Conservation (phyloP, 2,797 vertebrate species). For the Triplophysa bombifrons region DNA sequence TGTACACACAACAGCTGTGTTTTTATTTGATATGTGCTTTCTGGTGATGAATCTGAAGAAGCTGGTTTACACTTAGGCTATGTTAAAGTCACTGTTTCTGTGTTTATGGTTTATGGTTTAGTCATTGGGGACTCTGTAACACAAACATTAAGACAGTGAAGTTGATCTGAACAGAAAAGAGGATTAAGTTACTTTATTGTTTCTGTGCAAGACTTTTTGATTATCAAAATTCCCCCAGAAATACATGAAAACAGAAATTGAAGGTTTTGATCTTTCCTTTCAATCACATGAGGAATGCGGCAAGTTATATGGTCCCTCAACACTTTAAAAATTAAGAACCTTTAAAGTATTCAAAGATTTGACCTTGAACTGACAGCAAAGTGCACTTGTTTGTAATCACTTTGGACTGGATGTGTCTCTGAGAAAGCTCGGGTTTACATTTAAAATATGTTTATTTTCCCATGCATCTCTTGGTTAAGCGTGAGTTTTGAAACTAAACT, state of each 20-base stretch:
- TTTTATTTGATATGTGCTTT: too few species aligned
- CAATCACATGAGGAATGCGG: slow-evolving; percentile 15
- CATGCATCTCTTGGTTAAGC: slow-evolving; percentile 50
- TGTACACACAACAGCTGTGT: too few species aligned
- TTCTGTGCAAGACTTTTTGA: slow-evolving; percentile 9
- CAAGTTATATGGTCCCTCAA: background rate
- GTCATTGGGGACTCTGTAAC: background rate
- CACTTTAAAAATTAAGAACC: slow-evolving; percentile 13
- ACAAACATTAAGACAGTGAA: background rate
- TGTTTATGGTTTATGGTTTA: too few species aligned
- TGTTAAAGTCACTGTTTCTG: too few species aligned
- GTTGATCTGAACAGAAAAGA: background rate
- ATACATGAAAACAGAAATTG: slow-evolving; percentile 16
- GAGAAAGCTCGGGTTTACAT: slow-evolving; percentile 9
- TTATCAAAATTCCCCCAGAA: background rate
- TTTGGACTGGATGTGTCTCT: slow-evolving; percentile 26
- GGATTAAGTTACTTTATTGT: background rate
- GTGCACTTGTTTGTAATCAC: slow-evolving; percentile 33
- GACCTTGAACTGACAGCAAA: slow-evolving; percentile 40
- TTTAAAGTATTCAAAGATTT: slow-evolving; percentile 40
- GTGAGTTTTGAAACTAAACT: slow-evolving; percentile 7
- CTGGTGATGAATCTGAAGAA: too few species aligned
- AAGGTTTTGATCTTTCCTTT: slow-evolving; percentile 35
- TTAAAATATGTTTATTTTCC: slow-evolving; percentile 41
- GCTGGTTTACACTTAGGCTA: too few species aligned